phyloP scores from a whole-genome alignment of 2,113 vertebrate genomes.

The Capra hircus region DNA sequence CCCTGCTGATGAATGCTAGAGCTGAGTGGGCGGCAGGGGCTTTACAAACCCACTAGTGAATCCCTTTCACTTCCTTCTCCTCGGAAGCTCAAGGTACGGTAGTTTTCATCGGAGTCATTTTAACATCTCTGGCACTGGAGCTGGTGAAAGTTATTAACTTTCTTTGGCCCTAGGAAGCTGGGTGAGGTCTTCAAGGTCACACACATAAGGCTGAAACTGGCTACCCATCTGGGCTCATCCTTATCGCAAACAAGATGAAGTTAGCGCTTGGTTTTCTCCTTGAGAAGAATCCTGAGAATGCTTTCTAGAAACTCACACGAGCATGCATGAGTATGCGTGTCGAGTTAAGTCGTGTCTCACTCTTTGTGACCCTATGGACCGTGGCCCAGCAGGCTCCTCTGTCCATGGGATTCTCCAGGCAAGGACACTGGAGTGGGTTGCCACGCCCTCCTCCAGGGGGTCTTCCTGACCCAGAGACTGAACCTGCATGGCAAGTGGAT shows the following conservation, averaged over 20 bases:
- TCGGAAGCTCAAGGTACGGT: neutral
- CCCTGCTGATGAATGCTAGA: neutral
- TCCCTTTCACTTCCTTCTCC: neutral
- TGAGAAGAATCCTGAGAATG: neutral
- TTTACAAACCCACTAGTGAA: neutral
- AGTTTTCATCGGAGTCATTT: neutral
- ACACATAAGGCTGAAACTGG: neutral
- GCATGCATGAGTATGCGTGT: fast-evolving
- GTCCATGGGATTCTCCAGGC: neutral
- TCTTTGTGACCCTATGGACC: neutral
- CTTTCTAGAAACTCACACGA: neutral
- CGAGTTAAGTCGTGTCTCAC: neutral
- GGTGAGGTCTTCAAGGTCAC: neutral
- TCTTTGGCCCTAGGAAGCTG: neutral
- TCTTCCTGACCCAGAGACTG: neutral
- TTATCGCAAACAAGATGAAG: neutral
- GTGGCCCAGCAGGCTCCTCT: neutral
- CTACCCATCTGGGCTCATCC: neutral
- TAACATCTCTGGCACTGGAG: neutral
- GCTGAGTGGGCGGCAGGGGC: neutral
- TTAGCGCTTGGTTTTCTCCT: neutral
- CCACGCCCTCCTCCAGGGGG: neutral
- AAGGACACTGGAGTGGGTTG: neutral
- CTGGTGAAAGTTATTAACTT: neutral
- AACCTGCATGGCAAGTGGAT: neutral